These are phyloP conservation scores for Nettapus auritus DNA, from an alignment of 2,113 vertebrate species.

Conservation along the genomic window DNA sequence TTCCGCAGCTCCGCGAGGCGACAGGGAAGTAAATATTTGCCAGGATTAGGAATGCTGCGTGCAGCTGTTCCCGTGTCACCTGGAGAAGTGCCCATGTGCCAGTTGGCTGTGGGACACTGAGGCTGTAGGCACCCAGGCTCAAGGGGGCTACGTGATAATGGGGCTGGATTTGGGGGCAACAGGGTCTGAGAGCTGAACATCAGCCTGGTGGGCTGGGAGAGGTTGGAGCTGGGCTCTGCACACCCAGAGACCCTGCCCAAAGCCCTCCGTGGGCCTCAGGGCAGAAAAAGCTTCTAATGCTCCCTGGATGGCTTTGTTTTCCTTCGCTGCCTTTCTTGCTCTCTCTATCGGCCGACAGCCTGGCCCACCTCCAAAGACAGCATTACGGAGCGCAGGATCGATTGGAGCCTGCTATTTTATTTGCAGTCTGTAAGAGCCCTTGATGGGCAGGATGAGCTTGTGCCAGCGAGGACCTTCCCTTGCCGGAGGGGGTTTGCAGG, in stretches of 20 bases:
- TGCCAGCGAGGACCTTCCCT: background rate
- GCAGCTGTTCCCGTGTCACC: background rate
- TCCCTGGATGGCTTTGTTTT: conserved; percentile 20
- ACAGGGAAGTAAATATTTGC: conserved; percentile 33
- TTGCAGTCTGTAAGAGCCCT: conserved; percentile 64
- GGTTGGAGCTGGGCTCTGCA: background rate
- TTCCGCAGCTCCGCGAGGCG: background rate
- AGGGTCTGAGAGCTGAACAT: background rate
- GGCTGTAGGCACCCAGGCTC: background rate
- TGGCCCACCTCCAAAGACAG: conserved; percentile 71
- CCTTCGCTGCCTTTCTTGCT: background rate
- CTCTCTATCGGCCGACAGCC: background rate
- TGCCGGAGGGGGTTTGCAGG: background rate
- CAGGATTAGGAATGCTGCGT: background rate
- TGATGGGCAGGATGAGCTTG: conserved; percentile 36
- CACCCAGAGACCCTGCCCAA: background rate
- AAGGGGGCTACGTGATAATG: rapidly evolving
- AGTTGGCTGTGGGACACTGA: background rate
- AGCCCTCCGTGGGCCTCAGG: background rate
- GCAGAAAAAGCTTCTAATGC: conserved; percentile 21
- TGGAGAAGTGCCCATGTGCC: background rate
- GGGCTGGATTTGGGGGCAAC: rapidly evolving
- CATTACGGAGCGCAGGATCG: conserved; percentile 57
- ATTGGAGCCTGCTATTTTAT: conserved; percentile 67
- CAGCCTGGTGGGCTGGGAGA: background rate